Conservation (phyloP, 2,797 vertebrate species). For the Balearica regulorum region DNA sequence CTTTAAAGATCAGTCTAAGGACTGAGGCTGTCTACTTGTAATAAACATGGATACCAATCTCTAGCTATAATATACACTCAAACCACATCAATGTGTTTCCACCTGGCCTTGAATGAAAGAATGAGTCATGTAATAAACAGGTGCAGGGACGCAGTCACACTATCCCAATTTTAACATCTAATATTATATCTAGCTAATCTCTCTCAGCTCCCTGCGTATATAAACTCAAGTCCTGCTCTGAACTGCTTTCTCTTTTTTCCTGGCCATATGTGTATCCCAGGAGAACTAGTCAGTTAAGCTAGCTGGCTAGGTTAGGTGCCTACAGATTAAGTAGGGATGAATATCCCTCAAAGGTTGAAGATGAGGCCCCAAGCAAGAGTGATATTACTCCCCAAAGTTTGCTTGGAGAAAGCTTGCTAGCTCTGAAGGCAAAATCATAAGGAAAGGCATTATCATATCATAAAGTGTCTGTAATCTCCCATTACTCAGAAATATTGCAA, state of each 20-base stretch:
- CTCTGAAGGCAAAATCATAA: not conserved
- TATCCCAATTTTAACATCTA: constrained; percentile 34
- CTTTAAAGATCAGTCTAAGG: not conserved
- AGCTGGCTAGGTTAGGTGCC: not conserved
- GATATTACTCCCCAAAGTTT: not conserved
- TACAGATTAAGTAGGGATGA: not conserved
- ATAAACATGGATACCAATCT: constrained; percentile 31
- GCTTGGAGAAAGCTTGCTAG: not conserved
- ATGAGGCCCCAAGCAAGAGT: not conserved
- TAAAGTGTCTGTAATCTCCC: not conserved
- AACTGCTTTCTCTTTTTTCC: not conserved
- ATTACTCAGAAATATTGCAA: not conserved
- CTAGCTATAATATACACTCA: constrained; percentile 40
- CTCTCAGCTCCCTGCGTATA: not conserved
- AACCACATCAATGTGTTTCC: constrained; percentile 55
- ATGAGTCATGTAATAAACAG: constrained; percentile 59
- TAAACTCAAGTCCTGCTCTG: not conserved
- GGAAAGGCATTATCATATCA: fast-evolving
- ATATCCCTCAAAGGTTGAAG: not conserved
- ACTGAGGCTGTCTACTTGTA: not conserved
- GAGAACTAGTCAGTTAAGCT: not conserved
- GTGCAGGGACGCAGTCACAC: constrained; percentile 38
- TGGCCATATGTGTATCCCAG: not conserved
- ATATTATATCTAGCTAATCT: constrained; percentile 48
- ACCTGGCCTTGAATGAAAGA: constrained; percentile 42